Evolutionary conservation across 2,797 vertebrate species (phyloP), one percentile per base, ranked within the genome.

Genomic region (Chaunax sp.): DNA sequence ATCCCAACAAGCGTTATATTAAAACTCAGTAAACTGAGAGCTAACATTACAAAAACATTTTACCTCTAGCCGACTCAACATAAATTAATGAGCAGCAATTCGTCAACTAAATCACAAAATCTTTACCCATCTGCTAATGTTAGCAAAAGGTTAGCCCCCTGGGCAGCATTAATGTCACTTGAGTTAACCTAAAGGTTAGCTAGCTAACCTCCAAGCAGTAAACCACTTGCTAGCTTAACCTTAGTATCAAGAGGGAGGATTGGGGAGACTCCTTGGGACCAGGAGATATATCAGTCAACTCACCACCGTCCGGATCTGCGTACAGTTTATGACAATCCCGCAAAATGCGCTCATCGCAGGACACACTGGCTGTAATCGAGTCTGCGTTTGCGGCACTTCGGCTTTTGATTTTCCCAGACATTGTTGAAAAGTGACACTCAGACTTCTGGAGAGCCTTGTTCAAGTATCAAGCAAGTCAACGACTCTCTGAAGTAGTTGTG

Each of bases 301-400:
- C 78, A 92, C 91, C 91, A 1, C 91, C 94, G 47, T 92, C 85
- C 0, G 87, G 46, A 0, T 95, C 93, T 23, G 78, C 87, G 90
- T 96, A 96, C 25, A 95, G 87, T 40, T 92, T 88, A 59, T 96
- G 95, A 85, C 94, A 95, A 54, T 96, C 94, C 69, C 93, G 85
- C 66, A 96, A 63, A 64, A 96, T 95, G 28, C 93, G 92, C 81
- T 96, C 95, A 37, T 95, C 94, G 59, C 94, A 92, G 63, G 94
- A 91, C 55, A 95, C 93, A 0, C 86, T 80, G 52, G 88, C 92
- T 1, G 88, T 59, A 45, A 92, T 62, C 0, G 84, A 67, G 6
- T 94, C 92, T 6, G 94, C 92, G 75, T 95, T 96, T 0, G 94
- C 94, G 3, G 90, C 93, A 45, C 73, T 94, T 56, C 95, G 85